Evolutionary conservation across 1,140 invertebrate species (phyloP), one percentile per base, ranked within the genome.

Genomic region (Mercenaria mercenaria): DNA sequence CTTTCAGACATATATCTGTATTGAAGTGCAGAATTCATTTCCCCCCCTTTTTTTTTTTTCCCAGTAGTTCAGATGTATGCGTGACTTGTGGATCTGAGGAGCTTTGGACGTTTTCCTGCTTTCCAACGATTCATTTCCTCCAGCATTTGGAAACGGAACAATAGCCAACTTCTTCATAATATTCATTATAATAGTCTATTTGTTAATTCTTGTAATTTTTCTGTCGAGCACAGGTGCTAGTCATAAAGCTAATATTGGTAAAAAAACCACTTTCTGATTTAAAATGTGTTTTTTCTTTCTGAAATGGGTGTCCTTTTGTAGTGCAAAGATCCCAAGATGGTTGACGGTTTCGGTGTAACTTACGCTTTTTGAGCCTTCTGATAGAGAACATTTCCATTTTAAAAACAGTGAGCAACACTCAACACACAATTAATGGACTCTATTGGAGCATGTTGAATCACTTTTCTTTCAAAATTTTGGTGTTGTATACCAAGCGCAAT

Each of bases 251-350:
- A 52, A 29, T 11, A 79, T 13, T n/a, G 76, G 47, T 50, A 79
- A 26, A 79, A 79, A 79, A 18, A 41, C 76, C 13, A 11, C 37
- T 74, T 79, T 41, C 11, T 79, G 76, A 32, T 79, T 79, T 43
- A 79, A 29, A 11, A 52, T 41, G 1, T 50, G 50, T 29, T 41
- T 74, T 47, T 79, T 79, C 47, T 79, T 79, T 26, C 52, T n/a
- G n/a, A 20, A n/a, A 79, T 26, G 2, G 76, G 39, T 50, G 52
- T 43, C 52, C 29, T 50, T 50, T 52, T 79, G 47, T 52, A n/a
- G n/a, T n/a, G 76, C 76, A 10, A 79, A 52, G 4, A 47, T 3
- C 1, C 76, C 43, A 4, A 79, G 76, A 18, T 79, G 76, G n/a
- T 79, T 79, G 76, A 26, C 43, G 39, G 34, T 79, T 79, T 1